A percentile compares a stretch with the other conserved stretches of the same genome.
phyloP scores from a whole-genome alignment of 2,797 vertebrate species.

The Liasis olivaceus region DNA sequence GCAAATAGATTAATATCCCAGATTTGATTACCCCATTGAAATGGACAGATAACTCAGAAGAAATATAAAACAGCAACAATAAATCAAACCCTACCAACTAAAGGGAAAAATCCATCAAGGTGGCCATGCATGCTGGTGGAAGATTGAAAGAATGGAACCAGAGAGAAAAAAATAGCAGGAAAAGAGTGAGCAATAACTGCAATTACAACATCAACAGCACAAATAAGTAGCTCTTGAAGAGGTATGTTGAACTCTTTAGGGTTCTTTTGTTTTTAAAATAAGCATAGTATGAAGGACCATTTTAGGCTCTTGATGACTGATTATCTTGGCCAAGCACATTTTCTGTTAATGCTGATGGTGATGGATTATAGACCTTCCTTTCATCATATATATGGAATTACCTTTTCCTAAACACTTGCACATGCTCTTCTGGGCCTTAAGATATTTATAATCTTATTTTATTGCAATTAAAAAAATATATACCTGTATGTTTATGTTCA shows the following conservation, averaged over 20 bases:
- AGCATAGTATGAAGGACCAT: background rate
- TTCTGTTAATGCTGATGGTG: background rate
- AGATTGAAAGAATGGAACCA: background rate
- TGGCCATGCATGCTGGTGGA: background rate
- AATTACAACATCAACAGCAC: too few relatives aligned
- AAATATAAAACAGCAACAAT: background rate
- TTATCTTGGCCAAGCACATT: background rate
- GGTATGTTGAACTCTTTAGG: too few relatives aligned
- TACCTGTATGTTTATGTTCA: too few relatives aligned
- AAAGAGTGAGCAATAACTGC: background rate
- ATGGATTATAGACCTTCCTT: background rate
- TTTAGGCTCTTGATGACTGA: background rate
- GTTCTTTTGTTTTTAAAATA: background rate
- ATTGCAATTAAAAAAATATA: background rate
- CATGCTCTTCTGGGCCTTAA: background rate
- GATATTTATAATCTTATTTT: background rate
- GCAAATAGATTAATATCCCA: background rate
- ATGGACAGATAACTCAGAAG: background rate
- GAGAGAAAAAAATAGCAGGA: background rate
- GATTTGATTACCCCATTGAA: background rate
- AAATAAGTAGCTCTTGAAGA: too few relatives aligned
- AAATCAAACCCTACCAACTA: background rate
- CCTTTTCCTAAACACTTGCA: background rate
- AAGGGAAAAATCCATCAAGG: background rate
- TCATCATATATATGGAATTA: too few relatives aligned